Evolutionary conservation across 2,113 vertebrate species (phyloP), one percentile per base, ranked within the genome.

Genomic region (Pongo pygmaeus): DNA sequence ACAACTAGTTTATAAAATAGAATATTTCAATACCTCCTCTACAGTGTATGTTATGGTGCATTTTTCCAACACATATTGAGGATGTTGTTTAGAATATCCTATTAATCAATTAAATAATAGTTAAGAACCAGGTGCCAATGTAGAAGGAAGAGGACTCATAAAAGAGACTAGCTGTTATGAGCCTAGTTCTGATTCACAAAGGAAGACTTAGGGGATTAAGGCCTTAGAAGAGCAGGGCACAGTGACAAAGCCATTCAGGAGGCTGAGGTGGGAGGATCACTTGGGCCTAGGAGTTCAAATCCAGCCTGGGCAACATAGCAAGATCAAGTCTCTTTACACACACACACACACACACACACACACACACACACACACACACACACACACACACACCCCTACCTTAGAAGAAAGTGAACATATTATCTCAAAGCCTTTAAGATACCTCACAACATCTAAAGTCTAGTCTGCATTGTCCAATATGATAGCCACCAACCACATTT

Each of bases 11-110:
- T 84, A 59, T 48, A 80, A 93, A 93, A 59, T 10, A 85, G 32
- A 89, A 46, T 59, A 92, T 32, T 89, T 92, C 43, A 77, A 43
- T 38, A 32, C 2, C n/a, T 90, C 55, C 79, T 64, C n/a, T 83
- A 40, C 0, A 40, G 27, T 70, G 17, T 57, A 94, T 27, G 50
- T 75, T 67, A 84, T 16, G 9, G 25, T 40, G 13, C 10, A 43
- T 72, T 77, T 92, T 78, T 25, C 30, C 70, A 95, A 92, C 43
- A 93, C n/a, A 95, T 52, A 84, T 67, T 79, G 22, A 79, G 35
- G 9, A 8, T 46, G n/a, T 6, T 61, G 67, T 50, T 93, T 75
- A 96, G 64, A 94, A 96, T 27, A 93, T 32, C 48, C 12, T 79
- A 55, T 59, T 89, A 77, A 80, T 55, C 40, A 83, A 57, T 80